Base-by-base conservation (phyloP, 2,888 invertebrate species). In the Pandemis corylana region DNA sequence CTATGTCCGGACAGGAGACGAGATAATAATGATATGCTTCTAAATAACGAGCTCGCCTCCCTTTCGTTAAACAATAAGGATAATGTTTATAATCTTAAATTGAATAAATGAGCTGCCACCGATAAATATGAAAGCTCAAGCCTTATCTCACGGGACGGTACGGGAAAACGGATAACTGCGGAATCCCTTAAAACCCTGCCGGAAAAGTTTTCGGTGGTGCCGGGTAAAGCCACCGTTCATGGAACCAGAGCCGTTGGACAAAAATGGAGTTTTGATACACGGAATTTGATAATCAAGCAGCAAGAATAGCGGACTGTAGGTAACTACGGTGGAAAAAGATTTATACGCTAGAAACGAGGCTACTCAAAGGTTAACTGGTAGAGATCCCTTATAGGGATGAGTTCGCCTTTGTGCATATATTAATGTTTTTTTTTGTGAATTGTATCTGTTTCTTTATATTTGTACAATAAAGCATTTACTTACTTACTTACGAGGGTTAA, bases 71-170 rank as follows among this genome's bases (percentile, higher is more conserved):
- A 59, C 59, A 59, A 15, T 46, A n/a, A 10, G 4, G 49, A 41
- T 67, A 56, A 12, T 53, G 67, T 42, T 42, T 7, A 67, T 42
- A 28, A n/a, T 68, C 46, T 44, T 64, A 64, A 64, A 64, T 46
- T 46, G 20, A 64, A 65, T 72, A 63, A 63, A 63, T 42, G 62
- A 61, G 36, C 72, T 51, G 84, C 84, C 82, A 87, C 85, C 89
- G 85, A 90, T 90, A 91, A 91, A 91, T 91, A 90, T 90, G 87
- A 90, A 90, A 88, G 89, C 90, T 89, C 89, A 88, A 82, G 85
- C 86, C 87, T 90, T 92, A 91, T 91, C 90, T 86, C 87, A 77
- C 80, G 79, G 78, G 76, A 86, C 85, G 86, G 84, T 80, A 83
- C 87, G 88, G 89, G 88, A 89, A 90, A 91, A 89, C 89, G 90